These are phyloP conservation scores for Muschampia plurimacula DNA, from an alignment of 2,888 invertebrate genomes.

Conservation along the genomic window DNA sequence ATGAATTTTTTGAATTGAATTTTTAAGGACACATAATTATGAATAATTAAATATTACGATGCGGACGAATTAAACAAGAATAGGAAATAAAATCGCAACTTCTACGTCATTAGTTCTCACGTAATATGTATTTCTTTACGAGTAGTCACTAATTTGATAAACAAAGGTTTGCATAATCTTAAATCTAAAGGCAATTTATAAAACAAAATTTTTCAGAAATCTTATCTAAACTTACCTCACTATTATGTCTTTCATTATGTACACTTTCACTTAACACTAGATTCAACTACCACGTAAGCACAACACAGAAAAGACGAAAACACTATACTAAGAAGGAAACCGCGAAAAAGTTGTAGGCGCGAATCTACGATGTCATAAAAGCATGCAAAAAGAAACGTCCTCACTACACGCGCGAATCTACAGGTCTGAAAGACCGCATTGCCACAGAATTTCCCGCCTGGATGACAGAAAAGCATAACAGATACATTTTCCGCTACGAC, in stretches of 20 bases:
- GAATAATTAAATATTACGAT: background rate
- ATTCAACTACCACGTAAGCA: slow-evolving; percentile 44
- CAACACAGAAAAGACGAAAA: slow-evolving; percentile 51
- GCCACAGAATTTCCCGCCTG: slow-evolving; percentile 72
- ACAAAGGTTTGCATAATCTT: no score
- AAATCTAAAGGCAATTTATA: background rate
- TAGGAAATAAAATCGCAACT: no score
- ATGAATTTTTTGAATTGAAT: no score
- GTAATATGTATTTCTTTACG: no score
- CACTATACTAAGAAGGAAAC: slow-evolving; percentile 46
- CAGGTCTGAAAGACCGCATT: slow-evolving; percentile 73
- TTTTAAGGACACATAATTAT: background rate
- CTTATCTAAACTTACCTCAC: slow-evolving; percentile 65
- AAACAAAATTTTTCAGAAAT: background rate
- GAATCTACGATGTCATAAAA: slow-evolving; percentile 44
- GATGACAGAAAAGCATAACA: slow-evolving; percentile 51
- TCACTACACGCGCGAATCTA: slow-evolving; percentile 69
- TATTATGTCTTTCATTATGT: slow-evolving; percentile 69
- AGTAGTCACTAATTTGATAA: no score
- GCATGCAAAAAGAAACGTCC: slow-evolving; percentile 62
- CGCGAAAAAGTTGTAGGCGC: slow-evolving; percentile 46
- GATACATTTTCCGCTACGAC: slow-evolving; percentile 38
- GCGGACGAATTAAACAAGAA: background rate
- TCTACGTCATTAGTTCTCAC: no score
- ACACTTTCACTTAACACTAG: slow-evolving; percentile 55